Evolutionary conservation across 2,113 vertebrate genomes (phyloP), one percentile per base, ranked within the genome.

Genomic region (Oncorhynchus tshawytscha): DNA sequence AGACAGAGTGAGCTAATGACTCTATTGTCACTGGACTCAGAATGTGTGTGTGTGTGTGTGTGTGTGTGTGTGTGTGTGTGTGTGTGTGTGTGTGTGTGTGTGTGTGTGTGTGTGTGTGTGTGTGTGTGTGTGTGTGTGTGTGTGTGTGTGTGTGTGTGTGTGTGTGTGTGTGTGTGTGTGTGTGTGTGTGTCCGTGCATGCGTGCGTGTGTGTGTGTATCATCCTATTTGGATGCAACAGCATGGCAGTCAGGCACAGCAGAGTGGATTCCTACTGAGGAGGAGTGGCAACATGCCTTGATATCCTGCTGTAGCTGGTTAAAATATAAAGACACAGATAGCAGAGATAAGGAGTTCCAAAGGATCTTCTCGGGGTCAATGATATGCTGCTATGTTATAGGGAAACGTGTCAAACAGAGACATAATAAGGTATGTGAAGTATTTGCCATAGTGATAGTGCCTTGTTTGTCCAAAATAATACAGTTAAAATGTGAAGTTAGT

Each of bases 1-100:
- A 54, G 73, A 79, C 77, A n/a, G 80, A 20, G 70, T 49, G 75
- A 75, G 76, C 60, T 74, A 27, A 67, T 74, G 77, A 48, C 71
- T 65, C 34, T 59, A 31, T 67, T 8, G 24, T 51, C 22, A 45
- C 24, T n/a, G 48, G 9, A 16, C 7, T 22, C 34, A 51, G 60
- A 9, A 6, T 45, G 39, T 45, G 39, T 45, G 39, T 45, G 39
- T 11, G 31, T 16, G 39, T 39, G 39, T 39, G 39, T 39, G 8
- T 9, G 39, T 39, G 31, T 34, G 13, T 51, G 39, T 9, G 49
- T 51, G 49, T 4, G 49, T 51, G 49, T 51, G 49, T 51, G 15
- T 16, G 15, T 51, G 49, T 51, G 15, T 5, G 15, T 16, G 49
- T 51, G 11, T 51, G 49, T 51, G 11, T 51, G 49, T 51, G 34